Evolutionary conservation across 1,140 invertebrate species (phyloP).

Genomic region (Matsumurasca onukii): DNA sequence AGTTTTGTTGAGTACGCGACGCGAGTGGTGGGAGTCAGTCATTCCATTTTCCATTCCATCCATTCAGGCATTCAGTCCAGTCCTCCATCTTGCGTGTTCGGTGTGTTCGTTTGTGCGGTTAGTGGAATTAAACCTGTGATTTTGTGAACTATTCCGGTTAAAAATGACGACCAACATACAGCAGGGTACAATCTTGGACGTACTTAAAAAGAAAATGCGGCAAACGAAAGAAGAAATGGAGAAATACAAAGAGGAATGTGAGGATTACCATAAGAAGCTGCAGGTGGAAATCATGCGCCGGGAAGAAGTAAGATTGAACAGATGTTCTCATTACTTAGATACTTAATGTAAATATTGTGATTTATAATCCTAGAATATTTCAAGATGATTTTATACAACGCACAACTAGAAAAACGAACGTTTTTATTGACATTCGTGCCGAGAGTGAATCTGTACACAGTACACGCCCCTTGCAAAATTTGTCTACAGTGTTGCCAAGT

Average conservation of each 20-base stretch:
- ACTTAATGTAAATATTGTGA: too few species aligned
- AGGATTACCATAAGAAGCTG: constrained; percentile 86
- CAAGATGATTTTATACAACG: too few species aligned
- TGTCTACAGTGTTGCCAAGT: constrained; percentile 26
- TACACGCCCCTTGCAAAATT: constrained; percentile 26
- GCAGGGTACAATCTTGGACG: constrained; percentile 87
- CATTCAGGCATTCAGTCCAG: too few species aligned
- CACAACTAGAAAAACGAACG: too few species aligned
- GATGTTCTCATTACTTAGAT: too few species aligned
- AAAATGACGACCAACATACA: constrained; percentile 85
- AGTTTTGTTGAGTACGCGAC: background rate
- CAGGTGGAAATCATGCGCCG: constrained; percentile 88
- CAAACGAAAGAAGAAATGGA: constrained; percentile 98
- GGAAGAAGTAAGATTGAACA: constrained; percentile 86
- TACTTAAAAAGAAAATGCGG: constrained; percentile 99
- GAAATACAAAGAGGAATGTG: constrained; percentile 93
- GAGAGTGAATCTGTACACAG: background rate
- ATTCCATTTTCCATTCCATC: too few species aligned
- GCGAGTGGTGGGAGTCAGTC: too few species aligned
- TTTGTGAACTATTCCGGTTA: too few species aligned
- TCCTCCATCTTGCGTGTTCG: constrained; percentile 27
- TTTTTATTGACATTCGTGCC: too few species aligned
- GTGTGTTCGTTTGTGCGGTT: constrained; percentile 23
- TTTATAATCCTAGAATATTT: too few species aligned
- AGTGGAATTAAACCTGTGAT: too few species aligned